Base-by-base conservation (phyloP, 2,797 vertebrate species). In the Parauchenoglanis punctatus region DNA sequence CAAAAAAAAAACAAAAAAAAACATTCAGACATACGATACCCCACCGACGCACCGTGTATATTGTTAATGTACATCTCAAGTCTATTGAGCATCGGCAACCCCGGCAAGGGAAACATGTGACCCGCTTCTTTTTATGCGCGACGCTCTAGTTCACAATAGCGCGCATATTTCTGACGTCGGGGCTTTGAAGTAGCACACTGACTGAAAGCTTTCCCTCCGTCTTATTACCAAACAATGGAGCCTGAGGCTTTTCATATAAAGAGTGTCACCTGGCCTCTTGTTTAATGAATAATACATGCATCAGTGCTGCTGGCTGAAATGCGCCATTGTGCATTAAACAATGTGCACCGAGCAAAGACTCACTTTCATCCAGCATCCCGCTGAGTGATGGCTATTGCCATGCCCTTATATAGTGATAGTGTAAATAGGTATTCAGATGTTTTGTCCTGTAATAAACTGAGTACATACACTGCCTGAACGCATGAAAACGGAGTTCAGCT, bases 251-350 rank as follows among this genome's bases (percentile, higher is more conserved):
- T 89, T 89, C 70, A 59, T 56, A 84, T 54, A 86, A 61, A 90
- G 78, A 40, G 81, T 86, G 87, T 87, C 88, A 88, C 88, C 88
- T 91, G 87, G 84, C 81, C 78, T 86, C 77, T 78, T 85, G 87
- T 83, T 90, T 85, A 75, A 88, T 90, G 86, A 90, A 91, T 90
- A 89, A 91, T 85, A 84, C 83, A 91, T 89, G 87, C 63, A 81
- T 81, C 81, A 70, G 67, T 70, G 77, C 73, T 63, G 80, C 72
- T 40, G 73, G 85, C 73, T 89, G 87, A 89, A 89, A 87, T 73
- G 86, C 40, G 76, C 82, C 86, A 86, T 89, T 90, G 86, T 89
- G 78, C 78, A 65, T 87, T 87, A 81, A 87, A 90, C 88, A 88
- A 87, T 89, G 84, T 58, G 25, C 75, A 61, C 31, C 44, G 44